Base-by-base conservation (phyloP, 2,888 invertebrate genomes). In the Eudemis profundana region DNA sequence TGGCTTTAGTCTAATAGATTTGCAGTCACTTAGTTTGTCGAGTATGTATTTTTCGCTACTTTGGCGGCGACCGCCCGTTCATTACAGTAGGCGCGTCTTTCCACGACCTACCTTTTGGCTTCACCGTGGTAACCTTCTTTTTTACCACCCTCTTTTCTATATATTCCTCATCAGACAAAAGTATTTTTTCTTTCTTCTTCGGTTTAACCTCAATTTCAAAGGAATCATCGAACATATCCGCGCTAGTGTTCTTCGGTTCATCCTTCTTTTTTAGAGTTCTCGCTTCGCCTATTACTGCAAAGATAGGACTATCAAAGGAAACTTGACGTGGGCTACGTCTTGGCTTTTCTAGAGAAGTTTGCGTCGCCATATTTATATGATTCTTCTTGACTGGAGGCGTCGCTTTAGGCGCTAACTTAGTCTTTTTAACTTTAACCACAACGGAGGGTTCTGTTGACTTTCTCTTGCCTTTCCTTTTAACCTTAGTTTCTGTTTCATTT, bases 151-250 rank as follows among this genome's bases (percentile, higher is more conserved):
- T 85, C 68, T 84, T 89, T 0, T 89, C 84, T 0, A 78, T 81
- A 3, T 87, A 78, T 46, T 87, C 84, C 61, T 89, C 82, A 33
- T 86, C 78, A 0, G 89, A 79, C 1, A 88, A 64, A 60, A 93
- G 72, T 62, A 81, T 86, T 40, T 82, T 85, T 67, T 77, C 88
- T 62, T 81, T 86, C 47, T 82, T 85, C 67, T 77, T 89, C 1
- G 86, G 82, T 62, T 83, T 90, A 33, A 84, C 84, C 53, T 87
- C 83, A 3, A 86, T 78, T 1, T 74, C 80, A 38, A 86, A 86
- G 0, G 93, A 90, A 68, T 93, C 92, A 0, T 92, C 92, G 42
- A 93, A 92, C 3, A 92, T 86, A 61, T 93, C 93, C 0, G 78
- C 83, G 54, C 92, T 92, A 0, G 88, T 83, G 65, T 90, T 83